These are phyloP conservation scores for Lepidocolaptes lacrymiger DNA, from an alignment of 2,797 vertebrate genomes.

Conservation along the genomic window DNA sequence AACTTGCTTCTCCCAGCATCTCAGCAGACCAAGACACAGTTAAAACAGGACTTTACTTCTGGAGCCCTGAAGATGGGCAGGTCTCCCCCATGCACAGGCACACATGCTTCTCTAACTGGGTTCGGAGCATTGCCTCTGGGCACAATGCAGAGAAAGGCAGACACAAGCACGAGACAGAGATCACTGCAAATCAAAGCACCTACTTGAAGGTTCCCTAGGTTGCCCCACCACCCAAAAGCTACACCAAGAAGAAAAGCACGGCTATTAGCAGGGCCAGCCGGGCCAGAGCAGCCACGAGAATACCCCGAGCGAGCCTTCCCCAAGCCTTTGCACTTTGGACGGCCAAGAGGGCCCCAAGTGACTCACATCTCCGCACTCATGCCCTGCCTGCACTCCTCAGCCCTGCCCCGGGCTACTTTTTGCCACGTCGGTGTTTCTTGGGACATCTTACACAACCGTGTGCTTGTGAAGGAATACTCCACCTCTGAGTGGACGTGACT, in stretches of 20 bases:
- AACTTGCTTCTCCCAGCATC: background rate
- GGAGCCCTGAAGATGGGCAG: background rate
- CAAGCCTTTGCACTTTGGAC: background rate
- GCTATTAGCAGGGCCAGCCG: fast-evolving
- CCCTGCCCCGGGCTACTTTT: background rate
- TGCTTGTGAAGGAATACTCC: background rate
- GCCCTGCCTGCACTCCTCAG: background rate
- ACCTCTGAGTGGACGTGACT: background rate
- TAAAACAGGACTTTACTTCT: background rate
- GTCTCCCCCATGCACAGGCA: background rate
- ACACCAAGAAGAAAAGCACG: background rate
- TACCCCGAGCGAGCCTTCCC: background rate
- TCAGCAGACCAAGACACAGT: background rate
- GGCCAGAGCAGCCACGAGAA: background rate
- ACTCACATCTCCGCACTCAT: background rate
- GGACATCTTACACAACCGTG: background rate
- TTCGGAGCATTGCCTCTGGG: background rate
- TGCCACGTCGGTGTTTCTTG: background rate
- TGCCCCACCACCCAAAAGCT: background rate
- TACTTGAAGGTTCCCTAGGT: background rate
- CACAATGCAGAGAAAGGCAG: background rate
- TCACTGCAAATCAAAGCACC: background rate
- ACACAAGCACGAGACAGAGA: fast-evolving
- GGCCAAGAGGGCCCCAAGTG: background rate
- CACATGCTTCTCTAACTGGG: background rate